Conservation (phyloP, 2,888 invertebrate species). For the Schrankia costaestrigalis region DNA sequence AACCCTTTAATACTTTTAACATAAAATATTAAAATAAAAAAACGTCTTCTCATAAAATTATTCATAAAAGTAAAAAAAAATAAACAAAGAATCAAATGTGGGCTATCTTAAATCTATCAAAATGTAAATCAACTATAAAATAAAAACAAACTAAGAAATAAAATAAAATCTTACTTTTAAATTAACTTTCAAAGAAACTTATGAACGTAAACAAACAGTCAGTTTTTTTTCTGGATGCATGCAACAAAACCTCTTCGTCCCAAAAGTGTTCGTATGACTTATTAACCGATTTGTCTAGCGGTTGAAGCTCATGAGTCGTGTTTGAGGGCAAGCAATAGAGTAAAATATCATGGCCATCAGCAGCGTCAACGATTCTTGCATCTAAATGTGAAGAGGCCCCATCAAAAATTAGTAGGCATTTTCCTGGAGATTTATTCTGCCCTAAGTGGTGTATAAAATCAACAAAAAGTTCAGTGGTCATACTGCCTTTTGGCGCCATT, state of each 20-base stretch:
- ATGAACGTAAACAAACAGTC: no score
- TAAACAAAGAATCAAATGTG: no score
- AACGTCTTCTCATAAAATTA: no score
- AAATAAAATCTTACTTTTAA: no score
- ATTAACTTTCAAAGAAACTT: no score
- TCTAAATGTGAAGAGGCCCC: slow-evolving; percentile 19
- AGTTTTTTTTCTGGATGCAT: no score
- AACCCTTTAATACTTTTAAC: no score
- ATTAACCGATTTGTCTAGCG: slow-evolving; percentile 2
- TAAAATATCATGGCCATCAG: slow-evolving; percentile 14
- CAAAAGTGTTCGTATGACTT: slow-evolving; percentile 5
- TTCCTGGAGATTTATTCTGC: slow-evolving; percentile 15
- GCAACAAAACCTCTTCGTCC: slow-evolving; percentile 1
- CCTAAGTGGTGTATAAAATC: slow-evolving; percentile 21
- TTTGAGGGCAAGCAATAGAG: slow-evolving; percentile 19
- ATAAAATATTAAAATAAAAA: no score
- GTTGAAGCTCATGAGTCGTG: slow-evolving; percentile 2
- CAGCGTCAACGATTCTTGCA: slow-evolving; percentile 12
- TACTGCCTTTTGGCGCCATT: slow-evolving; percentile 25
- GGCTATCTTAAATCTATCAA: no score
- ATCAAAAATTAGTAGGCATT: slow-evolving; percentile 28
- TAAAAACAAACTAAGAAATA: no score
- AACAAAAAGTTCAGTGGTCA: slow-evolving; percentile 19
- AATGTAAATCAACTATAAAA: no score
- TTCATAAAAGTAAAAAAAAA: no score